Evolutionary conservation across 2,113 vertebrate genomes (phyloP), one percentile per base, ranked within the genome.

Genomic region (Raja brachyura): DNA sequence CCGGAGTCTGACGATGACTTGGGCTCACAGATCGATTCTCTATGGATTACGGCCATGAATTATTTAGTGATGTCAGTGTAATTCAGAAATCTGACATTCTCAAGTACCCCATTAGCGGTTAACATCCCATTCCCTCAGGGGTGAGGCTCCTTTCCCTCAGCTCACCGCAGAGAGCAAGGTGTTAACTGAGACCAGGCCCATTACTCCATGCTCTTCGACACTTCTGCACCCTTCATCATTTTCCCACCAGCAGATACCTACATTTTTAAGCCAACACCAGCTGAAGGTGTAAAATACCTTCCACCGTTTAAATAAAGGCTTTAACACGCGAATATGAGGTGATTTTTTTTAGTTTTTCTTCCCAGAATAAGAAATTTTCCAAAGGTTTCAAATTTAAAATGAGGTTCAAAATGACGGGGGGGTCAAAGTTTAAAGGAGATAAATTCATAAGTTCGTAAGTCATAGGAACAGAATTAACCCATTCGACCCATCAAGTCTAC

Each of bases 1-100:
- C 33, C 61, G 11, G 90, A 74, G 66, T 18, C 31, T 74, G 68
- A 20, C 11, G 39, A 92, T 92, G 66, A 28, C 90, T 92, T 92
- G 6, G 90, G 66, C 66, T 73, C 63, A 92, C 73, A 54, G 90
- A 92, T 92, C 4, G 90, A 48, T 68, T 92, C 66, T 92, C 90
- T 39, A 39, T 73, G 20, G 22, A 74, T 92, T 92, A 92, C 54
- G 20, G 39, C 20, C 33, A 92, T 92, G 90, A 92, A 92, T 92
- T 92, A 92, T 92, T 92, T 92, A 92, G 90, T 48, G 39, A 73
- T 73, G 90, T 48, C 39, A 54, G 66, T 92, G 68, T 92, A 92
- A 92, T 92, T 92, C 68, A 48, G 68, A 92, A 92, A 92, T 74
- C 90, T 92, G 90, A 92, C 90, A 92, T 92, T 92, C 22, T 73